Conservation (phyloP, 30 jellyfish, hydroid and myxozoan species). For the Hydractinia echinata region DNA sequence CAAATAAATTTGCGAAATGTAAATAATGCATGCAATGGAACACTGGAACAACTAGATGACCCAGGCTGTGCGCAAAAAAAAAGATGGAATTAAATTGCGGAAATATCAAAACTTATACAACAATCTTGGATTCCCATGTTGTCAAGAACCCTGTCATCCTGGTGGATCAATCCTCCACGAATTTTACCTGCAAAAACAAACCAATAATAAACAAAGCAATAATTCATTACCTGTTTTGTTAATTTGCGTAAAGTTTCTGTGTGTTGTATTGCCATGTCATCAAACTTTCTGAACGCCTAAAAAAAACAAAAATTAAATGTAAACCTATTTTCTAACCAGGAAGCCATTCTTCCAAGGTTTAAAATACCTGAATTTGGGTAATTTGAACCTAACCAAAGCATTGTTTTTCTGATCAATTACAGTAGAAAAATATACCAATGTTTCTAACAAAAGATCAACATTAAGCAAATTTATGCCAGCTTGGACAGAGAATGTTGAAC, state of each 20-base stretch:
- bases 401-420: too few species aligned
- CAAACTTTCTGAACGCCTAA: slow-evolving; percentile 91
- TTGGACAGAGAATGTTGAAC: too few species aligned
- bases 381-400: neutral
- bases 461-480: too few species aligned
- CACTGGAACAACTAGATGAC: too few species aligned
- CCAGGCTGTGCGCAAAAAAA: too few species aligned
- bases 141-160: too few species aligned
- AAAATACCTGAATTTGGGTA: neutral
- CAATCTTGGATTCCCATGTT: too few species aligned
- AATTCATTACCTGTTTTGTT: slow-evolving; percentile 70
- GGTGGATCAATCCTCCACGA: too few species aligned
- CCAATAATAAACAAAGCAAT: neutral
- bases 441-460: neutral
- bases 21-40: too few species aligned
- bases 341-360: neutral
- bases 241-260: slow-evolving; percentile 79
- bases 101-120: too few species aligned
- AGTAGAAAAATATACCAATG: neutral
- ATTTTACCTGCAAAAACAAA: neutral
- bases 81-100: too few species aligned
- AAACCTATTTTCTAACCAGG: neutral
- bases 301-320: neutral
- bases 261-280: slow-evolving; percentile 89
- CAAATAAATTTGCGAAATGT: too few species aligned